Base-by-base conservation (phyloP, 2,113 vertebrate species). In the Paradisaea rubra region DNA sequence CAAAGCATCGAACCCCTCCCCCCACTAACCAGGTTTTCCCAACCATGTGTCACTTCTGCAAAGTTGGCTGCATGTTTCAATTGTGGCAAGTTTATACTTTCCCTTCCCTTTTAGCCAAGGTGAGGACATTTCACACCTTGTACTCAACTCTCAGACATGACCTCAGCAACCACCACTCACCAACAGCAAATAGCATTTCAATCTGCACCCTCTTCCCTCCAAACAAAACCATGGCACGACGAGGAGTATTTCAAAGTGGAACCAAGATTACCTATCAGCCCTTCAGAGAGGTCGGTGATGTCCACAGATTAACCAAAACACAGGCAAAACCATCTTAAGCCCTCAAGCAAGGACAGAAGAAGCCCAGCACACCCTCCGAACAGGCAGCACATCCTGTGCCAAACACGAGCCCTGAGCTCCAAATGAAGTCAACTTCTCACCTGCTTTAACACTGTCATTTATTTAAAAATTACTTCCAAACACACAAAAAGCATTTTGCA, bases 181-280 rank as follows among this genome's bases (percentile, higher is more conserved):
- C 4, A 53, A 41, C 7, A 8, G 23, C 64, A 60, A 82, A 45
- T 5, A 1, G 3, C 13, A 30, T 15, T 54, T 39, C 78, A n/a
- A 1, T 11, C 42, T 35, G 22, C 50, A 22, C 8, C 31, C 16
- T 73, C 1, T 19, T 53, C 35, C 81, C 68, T 53, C 59, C 82
- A 54, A 52, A 60, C 21, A 30, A 68, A 88, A 42, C 33, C 15
- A 7, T 0, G 3, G 13, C 50, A 41, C 0, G 1, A 21, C 25
- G 22, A 24, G 5, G 50, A 57, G 31, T 2, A 28, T 31, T 33
- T 70, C 23, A 9, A 45, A 72, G 44, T 10, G 20, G 69, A 73
- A 44, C 37, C 37, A 23, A 37, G 47, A 42, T 42, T 14, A n/a
- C 13, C 50, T 28, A 18, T 5, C 4, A 12, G 78, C 21, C 54